A percentile compares a stretch with the other conserved stretches of the same genome.
phyloP scores from a whole-genome alignment of 1,140 invertebrate species.

The Drosophila kanapiae region DNA sequence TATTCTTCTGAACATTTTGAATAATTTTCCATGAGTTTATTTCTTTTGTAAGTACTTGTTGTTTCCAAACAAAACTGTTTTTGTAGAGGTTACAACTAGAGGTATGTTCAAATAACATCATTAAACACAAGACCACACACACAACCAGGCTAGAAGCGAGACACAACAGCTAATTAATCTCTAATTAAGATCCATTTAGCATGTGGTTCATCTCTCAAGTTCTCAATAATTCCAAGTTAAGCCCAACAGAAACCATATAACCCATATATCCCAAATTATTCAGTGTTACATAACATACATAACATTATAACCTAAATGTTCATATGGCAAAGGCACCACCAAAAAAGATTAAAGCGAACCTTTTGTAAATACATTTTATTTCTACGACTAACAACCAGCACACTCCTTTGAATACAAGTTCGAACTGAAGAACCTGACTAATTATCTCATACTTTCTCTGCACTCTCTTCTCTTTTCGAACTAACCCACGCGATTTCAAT shows the following conservation, averaged over 20 bases:
- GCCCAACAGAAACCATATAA: conserved; percentile 25
- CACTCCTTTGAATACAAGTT: conserved; percentile 22
- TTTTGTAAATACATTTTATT: conserved; percentile 68
- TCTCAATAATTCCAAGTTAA: conserved; percentile 27
- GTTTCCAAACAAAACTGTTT: conserved; percentile 27
- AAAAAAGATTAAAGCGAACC: conserved; percentile 41
- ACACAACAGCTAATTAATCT: conserved; percentile 43
- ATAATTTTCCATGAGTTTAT: conserved; percentile 10
- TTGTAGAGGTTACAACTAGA: conserved; percentile 60
- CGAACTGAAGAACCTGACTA: conserved; percentile 32
- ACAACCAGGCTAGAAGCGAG: conserved; percentile 41
- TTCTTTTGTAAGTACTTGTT: conserved; percentile 47
- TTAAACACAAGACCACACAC: conserved; percentile 11
- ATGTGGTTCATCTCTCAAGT: conserved; percentile 69
- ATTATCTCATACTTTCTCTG: conserved; percentile 37
- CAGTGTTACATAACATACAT: conserved; percentile 70
- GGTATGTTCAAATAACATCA: conserved; percentile 54
- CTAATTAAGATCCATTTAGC: conserved; percentile 63
- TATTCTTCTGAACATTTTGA: conserved; percentile 31
- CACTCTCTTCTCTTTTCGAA: conserved; percentile 41
- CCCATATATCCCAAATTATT: conserved; percentile 40
- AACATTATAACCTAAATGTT: conserved; percentile 69
- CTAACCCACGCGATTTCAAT: conserved; percentile 28
- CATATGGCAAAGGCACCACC: conserved; percentile 65
- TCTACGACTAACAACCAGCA: conserved; percentile 47